phyloP scores from a whole-genome alignment of 2,113 vertebrate species.

The Podiceps cristatus region DNA sequence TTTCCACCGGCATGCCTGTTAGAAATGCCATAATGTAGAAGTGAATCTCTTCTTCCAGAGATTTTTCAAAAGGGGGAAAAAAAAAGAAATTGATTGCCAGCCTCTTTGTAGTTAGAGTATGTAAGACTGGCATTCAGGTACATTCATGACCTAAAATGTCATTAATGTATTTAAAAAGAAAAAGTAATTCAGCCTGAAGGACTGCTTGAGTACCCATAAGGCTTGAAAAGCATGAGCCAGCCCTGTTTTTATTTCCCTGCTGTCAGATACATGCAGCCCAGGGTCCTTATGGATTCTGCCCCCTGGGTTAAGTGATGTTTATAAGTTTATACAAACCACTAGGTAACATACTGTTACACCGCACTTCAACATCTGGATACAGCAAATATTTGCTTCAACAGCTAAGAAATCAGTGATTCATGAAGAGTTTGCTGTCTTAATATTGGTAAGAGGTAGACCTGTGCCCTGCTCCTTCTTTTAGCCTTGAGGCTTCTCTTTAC shows the following conservation, averaged over 20 bases:
- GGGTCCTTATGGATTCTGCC: neutral
- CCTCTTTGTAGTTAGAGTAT: neutral
- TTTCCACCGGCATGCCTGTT: neutral
- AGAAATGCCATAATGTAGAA: neutral
- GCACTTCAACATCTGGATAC: neutral
- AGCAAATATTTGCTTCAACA: slow-evolving; percentile 10
- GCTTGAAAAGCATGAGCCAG: neutral
- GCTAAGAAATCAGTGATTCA: neutral
- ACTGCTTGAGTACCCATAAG: neutral
- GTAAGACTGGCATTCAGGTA: neutral
- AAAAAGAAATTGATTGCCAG: neutral
- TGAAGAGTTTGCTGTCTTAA: neutral
- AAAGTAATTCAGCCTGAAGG: neutral
- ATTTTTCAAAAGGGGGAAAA: neutral
- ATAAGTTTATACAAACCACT: neutral
- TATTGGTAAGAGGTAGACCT: neutral
- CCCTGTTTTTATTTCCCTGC: neutral
- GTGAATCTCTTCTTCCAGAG: neutral
- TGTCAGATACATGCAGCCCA: neutral
- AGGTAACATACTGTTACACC: neutral
- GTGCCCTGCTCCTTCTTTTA: neutral
- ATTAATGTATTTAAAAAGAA: neutral
- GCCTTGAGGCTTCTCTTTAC: neutral
- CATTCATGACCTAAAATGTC: neutral
- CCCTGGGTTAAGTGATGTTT: neutral